Percentiles rank a stretch among this genome's conserved stretches.
Conservation (phyloP, 2,888 invertebrate species). For the Crocallis elinguaria region DNA sequence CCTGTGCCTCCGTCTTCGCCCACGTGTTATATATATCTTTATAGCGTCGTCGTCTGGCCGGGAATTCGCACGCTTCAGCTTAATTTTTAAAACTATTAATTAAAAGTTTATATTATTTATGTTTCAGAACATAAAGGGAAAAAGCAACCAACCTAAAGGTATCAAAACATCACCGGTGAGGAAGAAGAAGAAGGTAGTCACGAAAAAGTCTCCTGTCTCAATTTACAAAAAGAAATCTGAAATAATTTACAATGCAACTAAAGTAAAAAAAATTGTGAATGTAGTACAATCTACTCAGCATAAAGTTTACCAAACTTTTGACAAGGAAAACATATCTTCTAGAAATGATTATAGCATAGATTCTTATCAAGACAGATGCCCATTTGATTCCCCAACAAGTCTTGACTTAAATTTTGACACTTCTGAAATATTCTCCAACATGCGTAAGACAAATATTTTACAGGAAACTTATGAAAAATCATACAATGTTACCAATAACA, state of each 20-base stretch:
- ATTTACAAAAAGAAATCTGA: conserved; percentile 70
- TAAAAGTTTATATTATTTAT: conserved; percentile 4
- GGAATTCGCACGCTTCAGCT: no score
- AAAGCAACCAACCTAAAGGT: conserved; percentile 54
- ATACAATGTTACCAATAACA: conserved; percentile 39
- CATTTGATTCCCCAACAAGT: conserved; percentile 68
- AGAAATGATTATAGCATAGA: conserved; percentile 54
- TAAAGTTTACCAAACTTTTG: conserved; percentile 48
- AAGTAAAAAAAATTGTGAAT: conserved; percentile 59
- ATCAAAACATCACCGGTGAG: conserved; percentile 75
- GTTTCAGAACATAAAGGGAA: conserved; percentile 66
- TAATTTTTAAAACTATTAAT: no score
- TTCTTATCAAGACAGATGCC: conserved; percentile 56
- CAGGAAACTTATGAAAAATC: conserved; percentile 71
- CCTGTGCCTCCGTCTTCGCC: no score
- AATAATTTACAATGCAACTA: conserved; percentile 59
- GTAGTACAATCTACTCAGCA: conserved; percentile 56
- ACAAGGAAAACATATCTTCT: conserved; percentile 63
- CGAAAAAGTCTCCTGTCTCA: conserved; percentile 69
- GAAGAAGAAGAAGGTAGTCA: conserved; percentile 61
- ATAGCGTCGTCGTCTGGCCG: no score
- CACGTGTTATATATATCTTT: no score
- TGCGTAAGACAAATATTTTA: conserved; percentile 54
- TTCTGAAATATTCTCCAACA: conserved; percentile 72
- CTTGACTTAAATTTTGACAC: conserved; percentile 68